Base-by-base conservation (phyloP, 1,140 invertebrate genomes). In the Hormaphis cornu region DNA sequence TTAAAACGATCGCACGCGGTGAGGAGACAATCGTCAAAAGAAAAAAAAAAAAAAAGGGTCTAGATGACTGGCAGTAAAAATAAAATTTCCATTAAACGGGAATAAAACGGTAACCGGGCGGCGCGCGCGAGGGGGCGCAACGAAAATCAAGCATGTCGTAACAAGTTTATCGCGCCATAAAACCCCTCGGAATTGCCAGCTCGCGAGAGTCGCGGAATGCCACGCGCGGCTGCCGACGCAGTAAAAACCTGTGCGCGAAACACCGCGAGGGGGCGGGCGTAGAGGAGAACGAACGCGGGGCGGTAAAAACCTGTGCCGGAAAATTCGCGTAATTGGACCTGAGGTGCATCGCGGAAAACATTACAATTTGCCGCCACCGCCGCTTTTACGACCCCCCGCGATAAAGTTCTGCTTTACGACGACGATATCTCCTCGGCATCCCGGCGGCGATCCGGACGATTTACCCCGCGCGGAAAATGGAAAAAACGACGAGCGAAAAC, bases 41-140 rank as follows among this genome's bases (percentile, higher is more conserved):
- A 10, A 18, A 42, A 18, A 18, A 42, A 42, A 54, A 37, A 58
- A 58, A 54, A 58, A 58, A 35, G 54, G 54, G 33, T 40, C 54
- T 40, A 24, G 54, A 58, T 40, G 33, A 40, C 33, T 40, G 3
- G 54, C 54, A 58, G 54, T 58, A 58, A 58, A 58, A 58, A 58
- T 58, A 58, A 58, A 58, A 58, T 58, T 58, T 58, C 54, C 54
- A 58, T 58, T 58, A 58, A 58, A 58, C 54, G 54, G 54, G 54
- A 58, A 58, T 58, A 58, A 58, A 58, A 58, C 54, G 54, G 54
- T 58, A 58, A 58, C 33, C 54, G 14, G 54, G 12, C 33, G 35
- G 35, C 14, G 54, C 26, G 33, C 53, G 53, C 14, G 28, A 58
- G 33, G 40, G 54, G 54, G 54, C 40, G 54, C 54, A n/a, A 37